Percentiles rank a stretch among this genome's conserved stretches.
Conservation (phyloP, 2,113 vertebrate genomes). For the Verasper variegatus region DNA sequence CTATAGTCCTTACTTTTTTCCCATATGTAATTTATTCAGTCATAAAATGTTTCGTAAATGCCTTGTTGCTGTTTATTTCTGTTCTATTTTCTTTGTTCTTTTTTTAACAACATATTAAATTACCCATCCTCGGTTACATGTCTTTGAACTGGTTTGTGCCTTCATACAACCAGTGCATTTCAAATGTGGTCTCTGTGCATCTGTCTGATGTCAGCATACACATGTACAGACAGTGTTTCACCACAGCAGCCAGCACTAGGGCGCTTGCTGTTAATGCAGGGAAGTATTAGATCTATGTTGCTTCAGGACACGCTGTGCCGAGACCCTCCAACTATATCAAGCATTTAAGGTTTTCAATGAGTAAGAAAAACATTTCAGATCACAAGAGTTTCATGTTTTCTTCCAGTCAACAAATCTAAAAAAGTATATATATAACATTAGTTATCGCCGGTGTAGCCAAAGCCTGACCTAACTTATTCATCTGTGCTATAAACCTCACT, state of each 20-base stretch:
- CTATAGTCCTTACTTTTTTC: not conserved
- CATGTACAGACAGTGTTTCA: not conserved
- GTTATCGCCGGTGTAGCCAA: not conserved
- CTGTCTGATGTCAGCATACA: not conserved
- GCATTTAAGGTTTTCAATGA: not conserved
- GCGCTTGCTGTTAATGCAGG: not conserved
- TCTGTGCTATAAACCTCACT: constrained; percentile 2
- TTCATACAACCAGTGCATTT: not conserved
- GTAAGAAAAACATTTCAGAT: not conserved
- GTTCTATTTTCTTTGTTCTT: not conserved
- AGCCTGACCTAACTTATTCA: not conserved
- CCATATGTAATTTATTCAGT: not conserved
- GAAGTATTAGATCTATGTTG: not conserved
- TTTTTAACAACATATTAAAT: not conserved
- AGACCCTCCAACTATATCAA: not conserved
- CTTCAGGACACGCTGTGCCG: not conserved
- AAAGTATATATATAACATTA: not conserved
- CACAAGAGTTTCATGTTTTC: not conserved
- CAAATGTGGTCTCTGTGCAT: not conserved
- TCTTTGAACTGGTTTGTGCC: not conserved
- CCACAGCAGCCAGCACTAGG: not conserved
- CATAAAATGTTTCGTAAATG: not conserved
- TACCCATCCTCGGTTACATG: not conserved
- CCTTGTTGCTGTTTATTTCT: not conserved
- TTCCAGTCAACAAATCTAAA: not conserved